Base-by-base conservation (phyloP, 2,797 vertebrate genomes). In the Falco novaeseelandiae region DNA sequence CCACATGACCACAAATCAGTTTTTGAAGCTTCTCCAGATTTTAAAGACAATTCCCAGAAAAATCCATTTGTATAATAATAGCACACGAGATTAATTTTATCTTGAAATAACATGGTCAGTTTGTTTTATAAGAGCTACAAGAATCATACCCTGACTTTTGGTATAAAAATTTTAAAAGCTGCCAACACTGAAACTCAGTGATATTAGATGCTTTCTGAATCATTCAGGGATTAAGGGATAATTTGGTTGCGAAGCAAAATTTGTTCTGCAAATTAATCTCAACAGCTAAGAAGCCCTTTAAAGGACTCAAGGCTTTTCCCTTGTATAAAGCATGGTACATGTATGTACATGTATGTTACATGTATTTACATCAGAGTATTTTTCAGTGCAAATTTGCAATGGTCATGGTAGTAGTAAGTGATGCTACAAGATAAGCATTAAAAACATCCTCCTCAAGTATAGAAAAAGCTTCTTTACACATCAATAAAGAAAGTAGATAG, bases 221-320 rank as follows among this genome's bases (percentile, higher is more conserved):
- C 70, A 95, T 86, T 94, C 67, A 66, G 79, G 70, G 91, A 96
- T 95, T 80, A 82, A 92, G 80, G 59, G 76, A 95, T 93, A 96
- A 96, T 91, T 74, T 89, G 86, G 69, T 58, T 88, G 85, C 4
- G 8, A 92, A 90, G 81, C 21, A 95, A 94, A 94, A 94, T 92
- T 94, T 95, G 40, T 95, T 94, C 93, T 92, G 76, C 93, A 96
- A 96, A 95, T 94, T 96, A 88, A 96, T 82, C 73, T 94, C 90
- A 73, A 84, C 34, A 71, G 84, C 62, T 93, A 96, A 58, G 15
- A 36, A 67, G 79, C 40, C 57, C 59, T 97, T 95, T 77, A 94
- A 87, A 90, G 54, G 62, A 86, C 58, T 91, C 49, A 86, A 91
- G 87, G 15, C 30, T 69, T 90, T 71, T 71, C 49, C 91, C 61